Base-by-base conservation (phyloP, 2,888 invertebrate species). In the Agrenia bidenticulata region DNA sequence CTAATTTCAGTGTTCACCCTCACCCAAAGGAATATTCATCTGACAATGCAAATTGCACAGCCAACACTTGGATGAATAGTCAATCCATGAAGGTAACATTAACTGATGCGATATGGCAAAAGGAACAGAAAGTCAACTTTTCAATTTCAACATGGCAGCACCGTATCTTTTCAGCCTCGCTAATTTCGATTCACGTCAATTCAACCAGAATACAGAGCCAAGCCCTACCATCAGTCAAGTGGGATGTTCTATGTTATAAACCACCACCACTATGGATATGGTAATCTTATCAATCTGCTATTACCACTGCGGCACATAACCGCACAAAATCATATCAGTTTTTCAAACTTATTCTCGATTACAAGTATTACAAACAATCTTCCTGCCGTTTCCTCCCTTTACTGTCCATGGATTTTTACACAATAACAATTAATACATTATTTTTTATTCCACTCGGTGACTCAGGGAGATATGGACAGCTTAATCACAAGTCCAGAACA, bases 121-220 rank as follows among this genome's bases (percentile, higher is more conserved):
- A 51, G 23, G 5, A 32, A 11, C 32, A 4, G 32, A 32, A 32
- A 32, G 32, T 32, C 32, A 32, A 32, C 32, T 32, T 51, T 51
- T 11, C 24, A 15, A 21, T 17, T 51, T 24, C 51, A 51, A 51
- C 15, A 51, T 24, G 45, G 45, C 45, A 19, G 19, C 17, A 45
- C 24, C 21, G 21, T 51, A 51, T 51, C 51, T 4, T 51, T 7
- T 9, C 23, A 19, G 51, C 51, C 23, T 51, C 51, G 9, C 23
- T 24, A 51, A 51, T 51, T 51, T 51, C 24, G 51, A 51, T 51
- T 51, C 51, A 51, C 51, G 51, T 51, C 51, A 51, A 24, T 51
- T 51, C 45, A 45, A 45, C 45, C 45, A 45, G 5, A 32, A 32
- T 32, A n/a, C n/a, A n/a, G n/a, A 32, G 32, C 32, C 32, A 32